Evolutionary conservation across 2,113 vertebrate species (phyloP), one percentile per base, ranked within the genome.

Genomic region (Salvelinus namaycush): DNA sequence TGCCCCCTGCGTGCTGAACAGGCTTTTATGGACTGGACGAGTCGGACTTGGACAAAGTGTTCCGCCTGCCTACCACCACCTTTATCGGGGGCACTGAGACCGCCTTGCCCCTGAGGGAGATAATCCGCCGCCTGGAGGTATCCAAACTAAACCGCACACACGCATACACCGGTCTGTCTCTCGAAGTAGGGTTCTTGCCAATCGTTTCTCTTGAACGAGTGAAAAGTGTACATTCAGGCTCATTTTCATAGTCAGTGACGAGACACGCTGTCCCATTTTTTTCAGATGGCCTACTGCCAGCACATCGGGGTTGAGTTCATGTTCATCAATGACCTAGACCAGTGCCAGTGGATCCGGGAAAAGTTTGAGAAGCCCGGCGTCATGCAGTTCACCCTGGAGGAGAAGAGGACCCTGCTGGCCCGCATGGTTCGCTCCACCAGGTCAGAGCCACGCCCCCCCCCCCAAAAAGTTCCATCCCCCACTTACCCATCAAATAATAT

Each of bases 241-340:
- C 44, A 20, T 57, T 20, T 70, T 1, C 20, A 2, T 31, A 5
- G 31, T 5, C 12, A 14, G 18, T 69, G 62, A 16, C 14, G 26
- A 34, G 31, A 60, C 24, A 54, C 4, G 3, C 16, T 34, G 3
- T 68, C 73, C 13, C 78, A 54, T 77, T 22, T 79, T 27, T 34
- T 27, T 34, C 84, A 99, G 98, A 96, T 95, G 95, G 94, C 97
- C 0, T 99, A 99, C 87, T 99, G 98, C 81, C 98, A 98, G 91
- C 97, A 99, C 92, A 97, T 99, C 0, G 98, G 98, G 0, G 98
- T 99, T 79, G 98, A 99, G 89, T 99, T 99, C 93, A 99, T 99
- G 98, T 99, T 99, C 82, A 99, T 99, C 89, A 99, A 99, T 0
- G 97, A 99, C 86, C 90, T 99, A 93, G 97, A 99, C 74, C 98